phyloP scores from a whole-genome alignment of 2,888 invertebrate genomes.

The Autographa gamma region DNA sequence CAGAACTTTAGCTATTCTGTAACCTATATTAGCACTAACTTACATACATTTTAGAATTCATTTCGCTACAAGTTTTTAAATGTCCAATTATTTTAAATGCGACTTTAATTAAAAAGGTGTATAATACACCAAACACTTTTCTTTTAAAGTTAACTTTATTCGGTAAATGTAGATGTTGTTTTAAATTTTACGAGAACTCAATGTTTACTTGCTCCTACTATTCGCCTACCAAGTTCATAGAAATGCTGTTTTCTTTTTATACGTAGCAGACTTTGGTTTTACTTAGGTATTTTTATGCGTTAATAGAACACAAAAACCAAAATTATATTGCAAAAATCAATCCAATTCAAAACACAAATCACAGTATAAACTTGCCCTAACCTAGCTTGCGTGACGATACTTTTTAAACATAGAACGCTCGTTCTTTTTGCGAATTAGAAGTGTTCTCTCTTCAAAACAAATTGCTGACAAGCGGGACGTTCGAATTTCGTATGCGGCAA shows the following conservation, averaged over 20 bases:
- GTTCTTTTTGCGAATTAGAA: constrained; percentile 88
- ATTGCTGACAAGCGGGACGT: constrained; percentile 88
- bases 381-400: constrained; percentile 83
- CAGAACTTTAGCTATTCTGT: constrained; percentile 32
- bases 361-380: constrained; percentile 62
- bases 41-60: not conserved
- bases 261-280: too few relatives aligned
- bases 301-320: not conserved
- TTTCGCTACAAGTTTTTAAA: not conserved
- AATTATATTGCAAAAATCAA: not conserved
- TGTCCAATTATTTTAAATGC: not conserved
- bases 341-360: not conserved
- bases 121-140: not conserved
- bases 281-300: not conserved
- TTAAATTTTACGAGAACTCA: too few relatives aligned
- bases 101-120: not conserved
- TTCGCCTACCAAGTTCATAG: too few relatives aligned
- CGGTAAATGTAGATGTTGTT: too few relatives aligned
- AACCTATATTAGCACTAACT: constrained; percentile 23
- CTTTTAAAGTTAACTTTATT: too few relatives aligned
- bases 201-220: too few relatives aligned
- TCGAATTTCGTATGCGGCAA: constrained; percentile 81
- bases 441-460: constrained; percentile 88
- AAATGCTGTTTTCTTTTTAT: too few relatives aligned
- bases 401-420: constrained; percentile 86